Conservation (phyloP, 2,888 invertebrate genomes). For the Zootermopsis nevadensis region DNA sequence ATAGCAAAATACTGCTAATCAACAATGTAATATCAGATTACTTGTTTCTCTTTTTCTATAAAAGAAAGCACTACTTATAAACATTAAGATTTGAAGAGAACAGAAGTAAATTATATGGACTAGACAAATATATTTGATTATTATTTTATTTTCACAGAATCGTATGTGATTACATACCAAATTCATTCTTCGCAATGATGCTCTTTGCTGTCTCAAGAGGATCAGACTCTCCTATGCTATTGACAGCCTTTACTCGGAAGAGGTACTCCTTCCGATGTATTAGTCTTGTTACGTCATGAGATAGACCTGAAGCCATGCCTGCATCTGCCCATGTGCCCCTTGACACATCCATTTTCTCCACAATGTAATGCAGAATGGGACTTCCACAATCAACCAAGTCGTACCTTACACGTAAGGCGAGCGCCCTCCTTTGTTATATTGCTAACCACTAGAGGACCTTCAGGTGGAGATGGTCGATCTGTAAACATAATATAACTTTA, state of each 20-base stretch:
- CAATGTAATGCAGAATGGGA: constrained; percentile 91
- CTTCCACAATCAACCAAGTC: constrained; percentile 95
- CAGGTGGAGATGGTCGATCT: constrained; percentile 88
- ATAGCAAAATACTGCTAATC: too few species aligned
- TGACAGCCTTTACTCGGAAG: constrained; percentile 97
- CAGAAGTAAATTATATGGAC: not conserved
- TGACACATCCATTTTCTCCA: constrained; percentile 97
- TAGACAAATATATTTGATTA: not conserved
- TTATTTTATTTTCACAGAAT: not conserved
- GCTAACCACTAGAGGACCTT: constrained; percentile 84
- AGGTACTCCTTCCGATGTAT: constrained; percentile 96
- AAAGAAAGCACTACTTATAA: too few species aligned
- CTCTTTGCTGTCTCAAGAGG: constrained; percentile 89
- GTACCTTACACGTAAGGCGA: constrained; percentile 85
- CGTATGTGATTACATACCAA: constrained; percentile 67
- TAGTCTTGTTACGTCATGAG: constrained; percentile 86
- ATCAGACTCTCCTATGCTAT: constrained; percentile 96
- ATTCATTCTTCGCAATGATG: constrained; percentile 96
- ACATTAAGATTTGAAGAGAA: not conserved
- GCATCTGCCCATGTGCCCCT: constrained; percentile 96
- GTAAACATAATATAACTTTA: constrained; percentile 43
- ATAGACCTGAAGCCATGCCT: constrained; percentile 84
- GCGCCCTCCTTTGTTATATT: constrained; percentile 92
- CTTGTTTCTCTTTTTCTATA: too few species aligned
- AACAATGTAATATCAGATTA: too few species aligned